These are phyloP conservation scores for Cherax quadricarinatus DNA, from an alignment of 1,140 invertebrate genomes.

Conservation along the genomic window DNA sequence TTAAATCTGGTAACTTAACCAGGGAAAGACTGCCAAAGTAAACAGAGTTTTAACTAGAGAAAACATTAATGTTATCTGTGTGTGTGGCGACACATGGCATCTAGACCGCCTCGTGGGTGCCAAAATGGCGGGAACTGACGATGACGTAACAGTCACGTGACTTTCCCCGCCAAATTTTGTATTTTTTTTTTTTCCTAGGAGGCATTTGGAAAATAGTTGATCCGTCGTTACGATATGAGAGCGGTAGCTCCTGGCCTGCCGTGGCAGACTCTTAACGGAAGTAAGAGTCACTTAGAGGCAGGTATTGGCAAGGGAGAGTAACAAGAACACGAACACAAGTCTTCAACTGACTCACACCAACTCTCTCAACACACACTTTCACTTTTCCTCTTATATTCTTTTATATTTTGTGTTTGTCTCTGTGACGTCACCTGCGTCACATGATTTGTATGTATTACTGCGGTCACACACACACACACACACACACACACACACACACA, in stretches of 20 bases:
- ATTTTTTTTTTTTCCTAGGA: background rate
- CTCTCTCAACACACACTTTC: background rate
- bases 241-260: background rate
- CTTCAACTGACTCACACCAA: slow-evolving; percentile 22
- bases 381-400: background rate
- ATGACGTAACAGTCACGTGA: slow-evolving; percentile 61
- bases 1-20: too few species aligned
- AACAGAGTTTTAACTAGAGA: background rate
- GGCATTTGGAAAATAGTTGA: background rate
- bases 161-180: slow-evolving; percentile 47
- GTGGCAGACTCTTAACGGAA: background rate
- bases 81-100: slow-evolving; percentile 6
- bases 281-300: too few species aligned
- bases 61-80: background rate
- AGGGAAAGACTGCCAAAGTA: background rate
- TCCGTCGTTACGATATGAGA: background rate
- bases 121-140: slow-evolving; percentile 54
- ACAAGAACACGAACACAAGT: background rate
- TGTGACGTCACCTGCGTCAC: background rate
- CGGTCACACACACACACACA: background rate
- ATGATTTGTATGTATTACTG: too few species aligned
- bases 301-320: too few species aligned
- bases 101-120: slow-evolving; percentile 14
- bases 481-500: too few species aligned
- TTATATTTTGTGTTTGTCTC: background rate